Evolutionary conservation across 2,797 vertebrate species (phyloP), one percentile per base, ranked within the genome.

Genomic region (Adelosebastes latens): DNA sequence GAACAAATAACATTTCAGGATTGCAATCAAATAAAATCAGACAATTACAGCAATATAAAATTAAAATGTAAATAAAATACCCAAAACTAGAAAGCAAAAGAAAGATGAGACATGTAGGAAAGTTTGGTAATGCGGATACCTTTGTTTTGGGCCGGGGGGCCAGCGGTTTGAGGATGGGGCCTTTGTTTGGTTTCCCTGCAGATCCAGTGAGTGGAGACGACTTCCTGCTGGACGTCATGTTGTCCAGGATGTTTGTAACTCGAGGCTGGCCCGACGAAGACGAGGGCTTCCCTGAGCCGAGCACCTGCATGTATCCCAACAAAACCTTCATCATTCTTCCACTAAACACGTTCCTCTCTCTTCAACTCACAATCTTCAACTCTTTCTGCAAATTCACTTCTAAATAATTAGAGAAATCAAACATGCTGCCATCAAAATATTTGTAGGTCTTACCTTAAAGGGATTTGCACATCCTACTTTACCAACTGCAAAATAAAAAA

Each of bases 121-220:
- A 42, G 39, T 39, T 14, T 39, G 36, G 36, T 14, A 42, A 42
- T 42, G 39, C 39, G 13, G 39, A 42, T 42, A 42, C 96, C 95
- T 98, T 99, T 16, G 95, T 89, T 89, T 96, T 99, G 36, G 97
- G 89, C 75, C 95, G 96, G 64, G 97, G 97, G 22, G 92, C 93
- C 80, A 99, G 95, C 16, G 98, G 98, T 66, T 98, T 99, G 86
- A 99, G 96, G 74, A 98, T 92, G 0, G 94, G 91, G 25, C 90
- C 75, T 86, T 94, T 97, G 87, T 86, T 93, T 25, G 91, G 91
- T 85, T 94, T 97, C 56, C 62, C 91, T 10, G 88, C 68, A 63
- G 94, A 90, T 39, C 82, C 87, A 22, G 74, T 60, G 58, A 94
- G 83, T 0, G 67, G 78, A 32, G 86, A 29, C 0, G 84, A 87